Conservation (phyloP, 2,113 vertebrate species). For the Rhinolophus ferrumequinum region DNA sequence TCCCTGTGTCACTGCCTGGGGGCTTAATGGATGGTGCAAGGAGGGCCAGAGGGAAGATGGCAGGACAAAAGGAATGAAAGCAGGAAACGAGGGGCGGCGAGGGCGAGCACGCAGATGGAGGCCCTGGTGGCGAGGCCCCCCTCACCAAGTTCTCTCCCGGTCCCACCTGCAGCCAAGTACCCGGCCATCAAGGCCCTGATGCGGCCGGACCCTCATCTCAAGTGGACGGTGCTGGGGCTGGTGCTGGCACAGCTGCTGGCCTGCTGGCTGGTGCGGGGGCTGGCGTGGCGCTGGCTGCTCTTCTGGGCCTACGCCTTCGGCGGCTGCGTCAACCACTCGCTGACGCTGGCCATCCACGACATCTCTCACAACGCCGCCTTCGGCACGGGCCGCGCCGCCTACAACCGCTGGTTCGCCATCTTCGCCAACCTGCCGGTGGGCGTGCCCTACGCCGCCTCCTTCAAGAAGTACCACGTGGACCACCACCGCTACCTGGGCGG, state of each 20-base stretch:
- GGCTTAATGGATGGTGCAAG: rapidly evolving
- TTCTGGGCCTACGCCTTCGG: constrained; percentile 97
- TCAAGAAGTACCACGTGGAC: constrained; percentile 99
- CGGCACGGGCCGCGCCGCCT: constrained; percentile 89
- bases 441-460: constrained; percentile 95
- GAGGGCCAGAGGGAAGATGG: background rate
- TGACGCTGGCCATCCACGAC: constrained; percentile 97
- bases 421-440: constrained; percentile 97
- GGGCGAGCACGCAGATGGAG: rapidly evolving
- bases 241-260: constrained; percentile 92
- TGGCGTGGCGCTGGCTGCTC: constrained; percentile 97
- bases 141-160: background rate
- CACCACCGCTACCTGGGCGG: constrained; percentile 98
- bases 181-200: constrained; percentile 96
- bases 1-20: background rate
- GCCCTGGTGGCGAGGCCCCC: rapidly evolving
- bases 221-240: constrained; percentile 95
- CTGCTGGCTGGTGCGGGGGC: constrained; percentile 91
- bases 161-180: constrained; percentile 91
- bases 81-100: rapidly evolving
- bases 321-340: constrained; percentile 96
- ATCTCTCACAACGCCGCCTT: constrained; percentile 98
- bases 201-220: constrained; percentile 94
- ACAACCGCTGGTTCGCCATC: constrained; percentile 97
- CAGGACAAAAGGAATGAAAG: rapidly evolving